Evolutionary conservation across 2,888 invertebrate species (phyloP), one percentile per base, ranked within the genome.

Genomic region (Anthrax anthrax): DNA sequence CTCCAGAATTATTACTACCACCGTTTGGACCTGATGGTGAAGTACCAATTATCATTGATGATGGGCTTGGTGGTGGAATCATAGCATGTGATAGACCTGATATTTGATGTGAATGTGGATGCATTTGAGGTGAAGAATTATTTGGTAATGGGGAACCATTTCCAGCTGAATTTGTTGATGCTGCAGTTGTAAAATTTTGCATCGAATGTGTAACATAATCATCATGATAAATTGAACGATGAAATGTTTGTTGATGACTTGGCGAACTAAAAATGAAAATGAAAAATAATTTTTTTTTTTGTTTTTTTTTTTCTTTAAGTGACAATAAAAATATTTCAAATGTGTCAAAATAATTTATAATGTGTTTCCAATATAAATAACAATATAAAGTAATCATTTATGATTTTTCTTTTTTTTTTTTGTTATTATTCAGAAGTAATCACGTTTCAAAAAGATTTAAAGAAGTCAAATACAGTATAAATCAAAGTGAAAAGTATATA

Each of bases 1-100:
- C 13, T 10, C 18, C 18, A 38, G 13, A 4, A 38, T 13, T 18
- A 12, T 18, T 14, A 13, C 39, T 14, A 3, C 50, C 50, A 14
- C 50, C 47, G 4, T 44, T 44, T 14, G 46, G 46, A 9, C 42
- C 44, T 2, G 46, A 40, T 2, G 47, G 47, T n/a, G 47, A 38
- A 16, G 37, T 44, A 37, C 46, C 46, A 12, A 42, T 32, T 14
- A 46, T 13, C 9, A 38, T 39, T n/a, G 42, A 38, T 14, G 50
- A 50, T 13, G 52, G 52, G 39, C 51, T 51, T n/a, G 48, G 48
- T 40, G 51, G 50, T 18, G 51, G 50, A 17, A 52, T 49, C 50
- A 52, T 50, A 12, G 49, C 45, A 44, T 52, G 52, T 23, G 44
- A 23, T n/a, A 50, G 36, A 12, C 44, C 37, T 17, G 50, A 47